Evolutionary conservation across 2,888 invertebrate species (phyloP).

Genomic region (Nymphalis c-album): DNA sequence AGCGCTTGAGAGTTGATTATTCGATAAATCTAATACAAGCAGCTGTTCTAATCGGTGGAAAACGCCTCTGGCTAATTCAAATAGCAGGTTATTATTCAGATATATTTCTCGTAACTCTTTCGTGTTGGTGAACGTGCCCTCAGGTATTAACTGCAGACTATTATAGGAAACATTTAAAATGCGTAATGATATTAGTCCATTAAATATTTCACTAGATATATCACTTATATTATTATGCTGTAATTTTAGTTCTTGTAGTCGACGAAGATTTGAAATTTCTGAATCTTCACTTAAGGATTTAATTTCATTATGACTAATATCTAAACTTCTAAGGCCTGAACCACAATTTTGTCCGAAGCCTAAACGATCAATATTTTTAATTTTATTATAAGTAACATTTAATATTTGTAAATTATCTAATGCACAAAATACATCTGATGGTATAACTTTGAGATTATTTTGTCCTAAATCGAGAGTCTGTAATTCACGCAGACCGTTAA

Average conservation of each 20-base stretch:
- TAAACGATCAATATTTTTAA: slow-evolving; percentile 88
- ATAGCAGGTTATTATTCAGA: slow-evolving; percentile 92
- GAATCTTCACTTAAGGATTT: slow-evolving; percentile 87
- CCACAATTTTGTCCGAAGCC: slow-evolving; percentile 86
- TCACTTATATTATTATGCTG: slow-evolving; percentile 91
- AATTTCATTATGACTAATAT: slow-evolving; percentile 91
- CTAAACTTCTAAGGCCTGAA: slow-evolving; percentile 87
- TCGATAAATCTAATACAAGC: slow-evolving; percentile 91
- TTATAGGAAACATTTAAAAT: slow-evolving; percentile 94
- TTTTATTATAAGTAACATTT: slow-evolving; percentile 91
- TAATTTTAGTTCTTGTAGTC: slow-evolving; percentile 89
- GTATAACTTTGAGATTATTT: slow-evolving; percentile 90
- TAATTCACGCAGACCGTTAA: slow-evolving; percentile 89
- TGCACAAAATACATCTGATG: slow-evolving; percentile 89
- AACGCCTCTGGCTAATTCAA: slow-evolving; percentile 90
- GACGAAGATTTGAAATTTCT: slow-evolving; percentile 87
- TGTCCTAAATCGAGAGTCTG: slow-evolving; percentile 88
- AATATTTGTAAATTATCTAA: slow-evolving; percentile 89
- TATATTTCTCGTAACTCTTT: slow-evolving; percentile 92
- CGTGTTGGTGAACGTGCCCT: slow-evolving; percentile 90
- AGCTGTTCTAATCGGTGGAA: slow-evolving; percentile 93
- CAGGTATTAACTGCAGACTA: slow-evolving; percentile 89
- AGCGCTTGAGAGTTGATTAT: slow-evolving; percentile 92
- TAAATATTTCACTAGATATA: slow-evolving; percentile 89
- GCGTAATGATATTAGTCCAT: slow-evolving; percentile 88